Base-by-base conservation (phyloP, 2,113 vertebrate species). In the Thomomys bottae region DNA sequence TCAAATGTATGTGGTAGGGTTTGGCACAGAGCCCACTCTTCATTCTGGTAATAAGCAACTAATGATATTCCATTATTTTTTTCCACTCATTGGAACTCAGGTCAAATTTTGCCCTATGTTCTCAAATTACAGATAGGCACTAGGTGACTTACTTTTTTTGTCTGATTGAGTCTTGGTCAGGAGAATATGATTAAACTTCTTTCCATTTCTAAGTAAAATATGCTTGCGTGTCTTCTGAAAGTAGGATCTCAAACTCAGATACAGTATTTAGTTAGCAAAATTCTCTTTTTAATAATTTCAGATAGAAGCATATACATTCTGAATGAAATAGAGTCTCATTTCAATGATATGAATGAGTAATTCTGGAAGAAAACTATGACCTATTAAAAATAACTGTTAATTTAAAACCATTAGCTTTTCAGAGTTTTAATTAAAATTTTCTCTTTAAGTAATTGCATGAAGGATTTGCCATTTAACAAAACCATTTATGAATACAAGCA, bases 401-500 rank as follows among this genome's bases (percentile, higher is more conserved):
- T 84, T 93, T 84, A 81, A 96, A 94, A 83, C 77, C 3, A 75
- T 77, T 76, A 67, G 49, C 10, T 80, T 94, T 94, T 64, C 40
- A 92, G 61, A 82, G 20, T 67, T 92, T n/a, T 86, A 77, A 71
- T 66, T 54, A 54, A 54, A 20, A 76, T 70, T 38, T 68, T 54
- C 14, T 54, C 49, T 54, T 54, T 54, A 54, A 54, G 49, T 54
- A 54, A 54, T 54, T 54, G 49, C 18, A 54, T 15, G 18, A 54
- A 54, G 49, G 49, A 54, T 12, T 54, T 54, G 49, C 1, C 49
- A 54, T 54, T 54, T 54, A 54, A 54, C 49, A 54, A 54, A 54
- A 15, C 45, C 45, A 49, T 49, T 49, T 49, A 49, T 49, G 45
- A 49, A 49, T 49, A 49, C 45, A 49, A 49, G 45, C 49, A 54